Base-by-base conservation (phyloP, 2,888 invertebrate genomes). In the Philhelius pedissequus region DNA sequence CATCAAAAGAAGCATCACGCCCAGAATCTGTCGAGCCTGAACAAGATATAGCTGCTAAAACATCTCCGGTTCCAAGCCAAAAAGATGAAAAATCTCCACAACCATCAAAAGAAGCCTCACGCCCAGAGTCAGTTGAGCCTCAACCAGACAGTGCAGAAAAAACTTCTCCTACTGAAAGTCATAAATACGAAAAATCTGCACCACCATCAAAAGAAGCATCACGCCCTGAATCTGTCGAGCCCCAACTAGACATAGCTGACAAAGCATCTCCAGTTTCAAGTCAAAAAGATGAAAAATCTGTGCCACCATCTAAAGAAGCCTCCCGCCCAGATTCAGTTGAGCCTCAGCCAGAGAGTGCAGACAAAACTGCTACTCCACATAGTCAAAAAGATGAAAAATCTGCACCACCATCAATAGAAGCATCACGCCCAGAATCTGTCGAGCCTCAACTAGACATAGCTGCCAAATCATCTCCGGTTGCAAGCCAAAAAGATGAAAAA, bases 261-360 rank as follows among this genome's bases (percentile, higher is more conserved):
- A 62, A 56, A 43, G 50, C 13, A 15, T 78, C 38, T 3, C 11
- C 30, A 27, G 9, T 15, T 15, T 25, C 35, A 15, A 56, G 7
- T 32, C 40, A 71, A 73, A 78, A 66, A 11, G 32, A 86, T 0
- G 48, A 80, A 6, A 78, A 73, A 54, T 86, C 86, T 2, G 22
- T 52, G 32, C 15, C 27, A n/a, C 18, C 32, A 8, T 68, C 83
- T 20, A 50, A 45, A 22, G 69, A 73, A 81, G n/a, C 71, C 2
- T 87, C 88, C 6, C 68, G 87, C 4, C 71, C 77, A 38, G 52
- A 78, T 22, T 87, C 87, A 13, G 76, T 74, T 6, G 62, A 81
- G 18, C 38, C 45, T 0, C 45, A 62, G 9, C 1, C n/a, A 1
- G 62, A 60, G 18, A 56, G 84, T 5, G 25, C 35, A 7, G 68